These are phyloP conservation scores for Drosophila truncata DNA, from an alignment of 1,140 invertebrate species.

Conservation along the genomic window DNA sequence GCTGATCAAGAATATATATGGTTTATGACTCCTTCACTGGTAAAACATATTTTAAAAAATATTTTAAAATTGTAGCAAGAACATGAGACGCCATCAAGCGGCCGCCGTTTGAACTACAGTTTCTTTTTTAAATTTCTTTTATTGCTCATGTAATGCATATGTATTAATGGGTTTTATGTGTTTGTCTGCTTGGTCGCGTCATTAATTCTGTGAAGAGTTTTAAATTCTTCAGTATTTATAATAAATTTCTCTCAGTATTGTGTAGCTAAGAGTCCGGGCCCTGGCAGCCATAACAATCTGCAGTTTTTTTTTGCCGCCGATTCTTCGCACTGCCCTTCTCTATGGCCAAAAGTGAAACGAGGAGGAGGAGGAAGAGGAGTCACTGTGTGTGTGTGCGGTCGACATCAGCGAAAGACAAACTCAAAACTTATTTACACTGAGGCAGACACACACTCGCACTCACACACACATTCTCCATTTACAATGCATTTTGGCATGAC, in stretches of 20 bases:
- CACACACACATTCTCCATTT: constrained; percentile 30
- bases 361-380: constrained; percentile 1
- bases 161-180: no score
- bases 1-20: no score
- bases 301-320: constrained; percentile 28
- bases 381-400: constrained; percentile 18
- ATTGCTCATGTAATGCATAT: no score
- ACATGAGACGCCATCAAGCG: no score
- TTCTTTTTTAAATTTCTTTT: no score
- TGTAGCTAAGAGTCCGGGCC: constrained; percentile 24
- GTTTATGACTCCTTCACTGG: no score
- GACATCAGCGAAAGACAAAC: constrained; percentile 53
- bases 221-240: background rate
- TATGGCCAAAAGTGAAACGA: constrained; percentile 5
- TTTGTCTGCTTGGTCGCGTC: no score
- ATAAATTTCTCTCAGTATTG: constrained; percentile 10
- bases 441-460: constrained; percentile 26
- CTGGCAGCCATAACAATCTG: constrained; percentile 56
- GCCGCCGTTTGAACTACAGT: no score
- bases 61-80: no score
- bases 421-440: constrained; percentile 51
- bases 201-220: no score
- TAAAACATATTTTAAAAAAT: no score
- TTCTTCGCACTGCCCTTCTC: constrained; percentile 21
- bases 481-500: constrained; percentile 59